Conservation (phyloP, 2,113 vertebrate genomes). For the Struthidea cinerea region DNA sequence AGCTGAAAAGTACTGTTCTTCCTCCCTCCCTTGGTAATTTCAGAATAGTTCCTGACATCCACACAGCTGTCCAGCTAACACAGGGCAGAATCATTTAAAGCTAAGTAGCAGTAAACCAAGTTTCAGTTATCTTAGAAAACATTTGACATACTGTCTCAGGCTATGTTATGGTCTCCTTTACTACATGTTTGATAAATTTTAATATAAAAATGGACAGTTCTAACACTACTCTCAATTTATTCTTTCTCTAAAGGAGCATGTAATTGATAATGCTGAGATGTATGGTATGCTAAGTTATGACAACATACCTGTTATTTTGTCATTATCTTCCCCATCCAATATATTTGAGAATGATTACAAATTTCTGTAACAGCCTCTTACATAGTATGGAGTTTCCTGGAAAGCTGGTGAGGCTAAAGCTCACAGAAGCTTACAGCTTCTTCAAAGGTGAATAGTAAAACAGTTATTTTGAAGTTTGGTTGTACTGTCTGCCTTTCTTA, state of each 20-base stretch:
- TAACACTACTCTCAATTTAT: background rate
- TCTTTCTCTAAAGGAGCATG: background rate
- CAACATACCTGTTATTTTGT: background rate
- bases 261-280: background rate
- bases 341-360: background rate
- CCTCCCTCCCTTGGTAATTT: background rate
- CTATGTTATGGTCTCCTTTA: background rate
- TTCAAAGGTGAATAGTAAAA: background rate
- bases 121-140: background rate
- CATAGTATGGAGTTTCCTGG: background rate
- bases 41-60: background rate
- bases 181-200: background rate
- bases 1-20: background rate
- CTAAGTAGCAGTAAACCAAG: background rate
- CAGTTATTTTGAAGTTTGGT: slow-evolving; percentile 26
- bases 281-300: background rate
- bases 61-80: background rate
- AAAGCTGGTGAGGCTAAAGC: background rate
- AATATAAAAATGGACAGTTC: background rate
- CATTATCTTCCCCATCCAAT: background rate
- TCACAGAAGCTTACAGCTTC: background rate
- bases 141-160: background rate
- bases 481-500: background rate
- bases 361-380: background rate
- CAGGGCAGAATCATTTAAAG: background rate